Evolutionary conservation across 2,797 vertebrate genomes (phyloP), one percentile per base, ranked within the genome.

Genomic region (Catostomus latipinnis): DNA sequence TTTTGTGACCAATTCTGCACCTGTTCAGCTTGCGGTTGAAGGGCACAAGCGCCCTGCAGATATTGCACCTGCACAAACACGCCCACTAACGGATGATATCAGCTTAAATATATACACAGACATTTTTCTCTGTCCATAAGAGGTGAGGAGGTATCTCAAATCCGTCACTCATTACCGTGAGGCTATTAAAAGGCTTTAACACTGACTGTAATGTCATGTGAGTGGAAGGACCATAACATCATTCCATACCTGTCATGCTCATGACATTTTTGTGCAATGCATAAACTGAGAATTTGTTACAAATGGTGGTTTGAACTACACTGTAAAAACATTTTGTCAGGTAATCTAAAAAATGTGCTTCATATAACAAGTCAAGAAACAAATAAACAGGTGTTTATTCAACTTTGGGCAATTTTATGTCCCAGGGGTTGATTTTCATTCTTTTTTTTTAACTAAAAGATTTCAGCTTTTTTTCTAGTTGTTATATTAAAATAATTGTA

Each of bases 151-250:
- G 61, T 50, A 69, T 80, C 61, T 66, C 34, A 34, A 34, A 34
- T 34, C 34, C 34, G 4, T 49, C 60, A 63, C 60, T 78, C 67
- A 71, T 76, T 56, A 65, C 77, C 43, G 2, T n/a, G 8, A 48
- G 13, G 69, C 69, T 79, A 79, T 72, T 72, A 56, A 79, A 79
- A 79, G 77, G 43, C 14, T 7, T 5, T 56, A 60, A 12, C 65
- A 54, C 65, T 6, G 65, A 53, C 56, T 54, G 57, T 61, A 63
- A 62, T 81, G 62, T 71, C 60, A 65, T 71, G 50, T 65, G 69
- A 46, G 34, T 3, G 34, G 34, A 79, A 34, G 58, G n/a, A 56
- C 60, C 53, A 13, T 45, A 45, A 60, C 70, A 73, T 74, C 78
- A 80, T 72, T 53, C 46, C 56, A 81, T 54, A 61, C 49, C 18